A percentile compares a stretch with the other conserved stretches of the same genome.
Conservation (phyloP, 2,797 vertebrate species). For the Sparus aurata region DNA sequence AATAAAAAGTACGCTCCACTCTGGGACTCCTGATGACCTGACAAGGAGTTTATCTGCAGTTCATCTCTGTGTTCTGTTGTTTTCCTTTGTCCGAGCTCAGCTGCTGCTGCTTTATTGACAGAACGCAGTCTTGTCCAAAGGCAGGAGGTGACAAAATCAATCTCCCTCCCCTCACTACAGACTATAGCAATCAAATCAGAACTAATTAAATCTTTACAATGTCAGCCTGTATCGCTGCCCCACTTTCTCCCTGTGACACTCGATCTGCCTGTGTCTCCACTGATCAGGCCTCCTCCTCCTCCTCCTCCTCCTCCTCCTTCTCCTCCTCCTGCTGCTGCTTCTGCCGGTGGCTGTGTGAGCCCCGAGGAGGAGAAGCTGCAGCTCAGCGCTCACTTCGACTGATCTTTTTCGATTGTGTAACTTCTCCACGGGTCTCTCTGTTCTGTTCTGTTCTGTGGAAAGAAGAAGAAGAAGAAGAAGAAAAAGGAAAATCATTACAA, state of each 20-base stretch:
- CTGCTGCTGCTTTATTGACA: slow-evolving; percentile 9
- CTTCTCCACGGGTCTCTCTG: slow-evolving; percentile 52
- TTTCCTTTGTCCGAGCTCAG: neutral
- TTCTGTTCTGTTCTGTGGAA: slow-evolving; percentile 14
- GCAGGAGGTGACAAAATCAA: slow-evolving; percentile 17
- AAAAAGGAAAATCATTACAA: slow-evolving; percentile 33
- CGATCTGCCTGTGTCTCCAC: slow-evolving; percentile 5
- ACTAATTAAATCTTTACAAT: slow-evolving; percentile 9
- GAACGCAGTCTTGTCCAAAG: neutral
- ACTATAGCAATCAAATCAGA: slow-evolving; percentile 15
- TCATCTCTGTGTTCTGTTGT: neutral
- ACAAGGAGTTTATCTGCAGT: neutral
- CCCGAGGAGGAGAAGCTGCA: slow-evolving; percentile 42
- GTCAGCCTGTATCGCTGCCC: neutral
- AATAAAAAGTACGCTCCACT: too few relatives aligned
- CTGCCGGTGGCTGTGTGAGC: slow-evolving; percentile 36
- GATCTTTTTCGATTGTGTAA: slow-evolving; percentile 60
- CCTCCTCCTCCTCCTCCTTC: neutral
- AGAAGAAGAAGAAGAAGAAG: neutral
- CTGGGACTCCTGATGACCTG: neutral
- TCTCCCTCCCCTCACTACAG: neutral
- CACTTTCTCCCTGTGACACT: slow-evolving; percentile 11
- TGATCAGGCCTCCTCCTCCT: slow-evolving; percentile 17
- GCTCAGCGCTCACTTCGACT: slow-evolving; percentile 27
- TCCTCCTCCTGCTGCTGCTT: slow-evolving; percentile 25